Conservation (phyloP, 2,113 vertebrate genomes). For the Dicerorhinus sumatrensis region DNA sequence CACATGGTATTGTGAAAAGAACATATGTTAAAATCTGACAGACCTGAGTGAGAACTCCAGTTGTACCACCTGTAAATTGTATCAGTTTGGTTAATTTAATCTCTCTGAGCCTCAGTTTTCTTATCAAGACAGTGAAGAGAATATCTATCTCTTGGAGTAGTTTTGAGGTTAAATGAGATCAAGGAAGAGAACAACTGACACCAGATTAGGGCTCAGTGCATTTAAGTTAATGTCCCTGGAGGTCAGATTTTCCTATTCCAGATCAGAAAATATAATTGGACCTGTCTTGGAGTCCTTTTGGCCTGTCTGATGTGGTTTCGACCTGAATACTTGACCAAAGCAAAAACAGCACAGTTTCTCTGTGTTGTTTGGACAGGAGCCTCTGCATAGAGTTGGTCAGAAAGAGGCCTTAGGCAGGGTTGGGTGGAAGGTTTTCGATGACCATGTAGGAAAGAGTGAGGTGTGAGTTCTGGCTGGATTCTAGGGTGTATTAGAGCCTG, state of each 20-base stretch:
- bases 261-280: neutral
- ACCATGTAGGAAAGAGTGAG: conserved; percentile 81
- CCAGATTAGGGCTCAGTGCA: accelerated
- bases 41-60: neutral
- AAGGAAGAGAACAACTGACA: no score
- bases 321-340: conserved; percentile 25
- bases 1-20: neutral
- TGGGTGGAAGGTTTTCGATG: conserved; percentile 74
- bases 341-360: conserved; percentile 61
- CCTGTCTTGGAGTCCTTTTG: neutral
- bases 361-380: conserved; percentile 77
- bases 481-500: conserved; percentile 76
- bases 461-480: conserved; percentile 82
- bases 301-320: neutral
- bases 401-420: conserved; percentile 43
- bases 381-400: conserved; percentile 62
- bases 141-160: neutral
- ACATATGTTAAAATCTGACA: no score
- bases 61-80: neutral
- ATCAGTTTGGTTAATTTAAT: neutral
- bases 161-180: neutral
- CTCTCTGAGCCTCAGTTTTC: neutral
- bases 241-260: neutral
- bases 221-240: neutral
- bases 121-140: neutral